phyloP scores from a whole-genome alignment of 92 coral and sea anemone genomes.

The Actinostola sp. region DNA sequence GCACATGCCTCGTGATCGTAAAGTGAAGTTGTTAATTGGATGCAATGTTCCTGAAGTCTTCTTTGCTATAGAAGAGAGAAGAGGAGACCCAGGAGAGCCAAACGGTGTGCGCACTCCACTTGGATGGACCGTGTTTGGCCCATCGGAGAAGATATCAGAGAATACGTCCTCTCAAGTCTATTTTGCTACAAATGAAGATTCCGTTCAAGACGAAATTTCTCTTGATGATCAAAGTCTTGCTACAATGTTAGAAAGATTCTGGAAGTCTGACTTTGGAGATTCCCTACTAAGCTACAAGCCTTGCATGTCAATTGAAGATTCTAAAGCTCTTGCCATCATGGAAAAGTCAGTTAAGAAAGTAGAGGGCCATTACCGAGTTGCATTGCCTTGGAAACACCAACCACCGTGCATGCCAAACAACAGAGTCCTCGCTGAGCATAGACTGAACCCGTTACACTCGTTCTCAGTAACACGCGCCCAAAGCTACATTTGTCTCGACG shows the following conservation, averaged over 20 bases:
- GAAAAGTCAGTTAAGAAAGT: constrained; percentile 26
- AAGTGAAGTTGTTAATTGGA: constrained; percentile 40
- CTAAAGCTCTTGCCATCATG: constrained; percentile 53
- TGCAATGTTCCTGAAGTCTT: constrained; percentile 40
- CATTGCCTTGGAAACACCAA: constrained; percentile 50
- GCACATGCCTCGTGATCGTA: not conserved
- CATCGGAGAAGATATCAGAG: not conserved
- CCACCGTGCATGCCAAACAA: constrained; percentile 51
- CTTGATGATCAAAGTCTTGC: not conserved
- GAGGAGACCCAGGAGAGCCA: constrained; percentile 40
- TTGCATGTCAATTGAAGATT: too few relatives aligned
- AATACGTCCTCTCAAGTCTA: not conserved
- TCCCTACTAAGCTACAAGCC: too few relatives aligned
- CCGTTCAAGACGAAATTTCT: not conserved
- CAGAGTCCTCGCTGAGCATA: constrained; percentile 42
- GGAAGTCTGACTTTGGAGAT: too few relatives aligned
- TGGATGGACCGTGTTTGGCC: constrained; percentile 49
- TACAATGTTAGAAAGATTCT: too few relatives aligned
- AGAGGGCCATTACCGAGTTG: constrained; percentile 53
- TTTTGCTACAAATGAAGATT: not conserved
- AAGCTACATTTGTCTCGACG: too few relatives aligned
- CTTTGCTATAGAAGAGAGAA: constrained; percentile 26
- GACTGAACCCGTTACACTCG: constrained; percentile 34
- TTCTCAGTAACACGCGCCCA: too few relatives aligned
- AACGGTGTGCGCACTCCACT: constrained; percentile 24